Conservation (phyloP, 2,113 vertebrate species). For the Rhineura floridana region DNA sequence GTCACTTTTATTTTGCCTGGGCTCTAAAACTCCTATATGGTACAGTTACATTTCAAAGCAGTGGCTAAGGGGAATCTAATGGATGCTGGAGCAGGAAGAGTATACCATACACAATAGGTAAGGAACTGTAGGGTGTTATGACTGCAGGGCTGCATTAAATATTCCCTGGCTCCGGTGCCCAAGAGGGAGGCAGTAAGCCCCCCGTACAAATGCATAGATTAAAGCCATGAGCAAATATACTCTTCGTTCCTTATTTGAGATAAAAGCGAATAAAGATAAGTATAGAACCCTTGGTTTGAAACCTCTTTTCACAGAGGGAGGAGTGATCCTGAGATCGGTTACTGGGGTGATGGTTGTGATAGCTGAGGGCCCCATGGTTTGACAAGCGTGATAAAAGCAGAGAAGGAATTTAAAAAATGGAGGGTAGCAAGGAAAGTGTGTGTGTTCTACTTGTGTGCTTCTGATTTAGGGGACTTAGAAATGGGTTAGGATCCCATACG, state of each 20-base stretch:
- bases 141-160: constrained; percentile 47
- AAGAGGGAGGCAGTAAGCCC: background rate
- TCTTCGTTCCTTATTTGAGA: background rate
- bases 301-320: background rate
- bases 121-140: constrained; percentile 40
- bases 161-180: constrained; percentile 23
- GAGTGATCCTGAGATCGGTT: background rate
- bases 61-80: constrained; percentile 40
- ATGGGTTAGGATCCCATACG: no score
- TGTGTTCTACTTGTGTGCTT: background rate
- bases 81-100: constrained; percentile 16
- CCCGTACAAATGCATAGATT: constrained; percentile 37
- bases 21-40: constrained; percentile 54
- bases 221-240: constrained; percentile 24
- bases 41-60: constrained; percentile 42
- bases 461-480: background rate
- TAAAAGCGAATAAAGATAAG: constrained; percentile 12
- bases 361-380: no score
- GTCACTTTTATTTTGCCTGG: constrained; percentile 66
- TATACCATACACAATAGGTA: background rate
- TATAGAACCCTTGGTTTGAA: background rate
- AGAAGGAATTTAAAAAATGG: background rate
- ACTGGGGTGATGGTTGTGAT: no score
- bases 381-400: background rate
- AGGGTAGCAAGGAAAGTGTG: background rate